Evolutionary conservation across 2,888 invertebrate species (phyloP).

Genomic region (Leucania comma): DNA sequence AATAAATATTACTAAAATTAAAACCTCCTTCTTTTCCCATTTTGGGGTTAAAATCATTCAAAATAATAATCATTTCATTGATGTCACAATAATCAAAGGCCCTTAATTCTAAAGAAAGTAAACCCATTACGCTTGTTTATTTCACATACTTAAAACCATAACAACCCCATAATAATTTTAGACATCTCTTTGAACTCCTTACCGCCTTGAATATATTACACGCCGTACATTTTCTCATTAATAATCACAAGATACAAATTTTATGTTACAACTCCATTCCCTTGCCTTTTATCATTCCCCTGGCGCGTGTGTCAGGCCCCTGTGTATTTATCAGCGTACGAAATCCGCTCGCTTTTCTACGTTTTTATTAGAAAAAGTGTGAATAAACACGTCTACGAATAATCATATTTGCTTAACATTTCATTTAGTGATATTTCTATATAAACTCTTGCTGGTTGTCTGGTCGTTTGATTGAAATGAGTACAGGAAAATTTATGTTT

Average conservation of each 20-base stretch:
- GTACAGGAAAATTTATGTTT: constrained; percentile 18
- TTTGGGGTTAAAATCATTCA: too few relatives aligned
- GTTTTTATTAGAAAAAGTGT: constrained; percentile 34
- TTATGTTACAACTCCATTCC: constrained; percentile 13
- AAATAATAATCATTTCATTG: neutral
- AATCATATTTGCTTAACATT: constrained; percentile 27
- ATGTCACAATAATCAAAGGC: constrained; percentile 22
- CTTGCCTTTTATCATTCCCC: constrained; percentile 27
- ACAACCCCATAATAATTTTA: constrained; percentile 13
- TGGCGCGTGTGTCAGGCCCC: constrained; percentile 12
- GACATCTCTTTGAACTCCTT: constrained; percentile 28
- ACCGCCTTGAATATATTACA: constrained; percentile 32
- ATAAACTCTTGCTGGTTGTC: neutral
- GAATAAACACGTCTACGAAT: constrained; percentile 16
- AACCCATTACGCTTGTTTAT: constrained; percentile 16
- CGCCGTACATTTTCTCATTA: constrained; percentile 32
- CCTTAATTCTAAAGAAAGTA: neutral
- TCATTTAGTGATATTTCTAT: constrained; percentile 16
- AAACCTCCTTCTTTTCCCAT: too few relatives aligned
- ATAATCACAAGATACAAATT: constrained; percentile 46
- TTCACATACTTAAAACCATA: neutral
- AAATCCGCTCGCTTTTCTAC: constrained; percentile 18
- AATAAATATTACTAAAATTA: too few relatives aligned
- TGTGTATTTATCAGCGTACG: constrained; percentile 32
- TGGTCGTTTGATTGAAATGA: constrained; percentile 27